Percentiles rank a stretch among this genome's conserved stretches.
Evolutionary conservation across 1,140 invertebrate genomes (phyloP).

Genomic region (Anastatus disparis): DNA sequence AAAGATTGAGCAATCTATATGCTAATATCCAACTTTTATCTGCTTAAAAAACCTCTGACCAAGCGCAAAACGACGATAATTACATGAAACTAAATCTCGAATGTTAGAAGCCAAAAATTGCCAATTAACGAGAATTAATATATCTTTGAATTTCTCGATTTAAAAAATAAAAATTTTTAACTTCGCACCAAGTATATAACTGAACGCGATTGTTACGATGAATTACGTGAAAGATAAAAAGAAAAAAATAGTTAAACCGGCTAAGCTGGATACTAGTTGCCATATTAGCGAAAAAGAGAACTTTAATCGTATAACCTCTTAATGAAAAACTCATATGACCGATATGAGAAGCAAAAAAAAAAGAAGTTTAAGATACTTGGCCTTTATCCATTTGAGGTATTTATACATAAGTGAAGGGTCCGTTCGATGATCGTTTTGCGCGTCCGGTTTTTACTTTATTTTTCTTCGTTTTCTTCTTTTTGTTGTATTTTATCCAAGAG

Average conservation of each 20-base stretch:
- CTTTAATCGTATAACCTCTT: not conserved
- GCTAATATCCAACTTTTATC: not conserved
- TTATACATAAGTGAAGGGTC: not conserved
- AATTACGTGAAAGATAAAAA: no score
- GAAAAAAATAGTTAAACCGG: not conserved
- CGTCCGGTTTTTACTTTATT: no score
- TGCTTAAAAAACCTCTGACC: conserved; percentile 2
- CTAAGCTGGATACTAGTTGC: not conserved
- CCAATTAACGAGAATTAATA: conserved; percentile 35
- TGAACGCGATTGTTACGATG: no score
- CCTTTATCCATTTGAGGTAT: not conserved
- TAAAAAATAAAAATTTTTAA: no score
- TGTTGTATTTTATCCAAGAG: no score
- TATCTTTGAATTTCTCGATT: no score
- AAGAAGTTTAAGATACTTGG: not conserved
- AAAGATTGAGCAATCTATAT: not conserved
- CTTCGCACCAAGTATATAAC: no score
- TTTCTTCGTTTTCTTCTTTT: not conserved
- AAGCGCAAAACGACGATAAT: conserved; percentile 11
- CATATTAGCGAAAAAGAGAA: conserved; percentile 6
- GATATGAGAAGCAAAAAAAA: not conserved
- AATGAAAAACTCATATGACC: conserved; percentile 8
- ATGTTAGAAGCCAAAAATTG: conserved; percentile 20
- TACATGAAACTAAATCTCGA: conserved; percentile 27
- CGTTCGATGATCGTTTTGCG: not conserved